phyloP scores from a whole-genome alignment of 2,113 vertebrate genomes.

The Oplegnathus fasciatus region DNA sequence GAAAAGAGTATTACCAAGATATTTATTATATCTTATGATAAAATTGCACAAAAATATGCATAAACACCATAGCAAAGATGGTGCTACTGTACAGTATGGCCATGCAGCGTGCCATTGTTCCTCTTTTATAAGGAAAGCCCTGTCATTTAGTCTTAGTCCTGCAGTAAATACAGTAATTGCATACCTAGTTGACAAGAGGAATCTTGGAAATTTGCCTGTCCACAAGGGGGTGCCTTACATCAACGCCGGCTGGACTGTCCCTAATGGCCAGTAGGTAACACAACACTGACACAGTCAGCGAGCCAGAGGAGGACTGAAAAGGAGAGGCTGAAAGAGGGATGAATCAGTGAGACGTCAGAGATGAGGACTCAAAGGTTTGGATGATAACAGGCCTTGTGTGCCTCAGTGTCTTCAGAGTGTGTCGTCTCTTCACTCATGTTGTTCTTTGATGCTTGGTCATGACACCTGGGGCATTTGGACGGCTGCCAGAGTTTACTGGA shows the following conservation, averaged over 20 bases:
- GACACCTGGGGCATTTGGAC: constrained; percentile 66
- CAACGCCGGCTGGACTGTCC: constrained; percentile 29
- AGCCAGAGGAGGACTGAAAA: constrained; percentile 10
- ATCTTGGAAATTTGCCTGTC: constrained; percentile 42
- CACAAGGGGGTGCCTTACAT: constrained; percentile 73
- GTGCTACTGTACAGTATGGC: background rate
- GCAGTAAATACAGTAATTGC: background rate
- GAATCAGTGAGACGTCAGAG: constrained; percentile 60
- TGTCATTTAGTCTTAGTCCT: background rate
- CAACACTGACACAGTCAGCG: constrained; percentile 28
- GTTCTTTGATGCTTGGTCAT: constrained; percentile 64
- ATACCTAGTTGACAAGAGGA: constrained; percentile 6
- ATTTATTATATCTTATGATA: too few species aligned
- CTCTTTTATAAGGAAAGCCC: background rate
- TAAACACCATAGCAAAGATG: background rate
- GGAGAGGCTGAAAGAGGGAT: constrained; percentile 45
- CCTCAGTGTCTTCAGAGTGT: constrained; percentile 41
- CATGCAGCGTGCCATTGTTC: background rate
- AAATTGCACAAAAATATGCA: background rate
- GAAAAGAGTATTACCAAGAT: background rate
- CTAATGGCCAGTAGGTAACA: constrained; percentile 45
- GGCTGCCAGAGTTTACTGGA: constrained; percentile 54
- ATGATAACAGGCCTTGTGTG: constrained; percentile 61
- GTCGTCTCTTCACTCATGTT: constrained; percentile 50
- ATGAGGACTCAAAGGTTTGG: constrained; percentile 54